Base-by-base conservation (phyloP, 2,888 invertebrate genomes). In the Malthinus seriepunctatus region DNA sequence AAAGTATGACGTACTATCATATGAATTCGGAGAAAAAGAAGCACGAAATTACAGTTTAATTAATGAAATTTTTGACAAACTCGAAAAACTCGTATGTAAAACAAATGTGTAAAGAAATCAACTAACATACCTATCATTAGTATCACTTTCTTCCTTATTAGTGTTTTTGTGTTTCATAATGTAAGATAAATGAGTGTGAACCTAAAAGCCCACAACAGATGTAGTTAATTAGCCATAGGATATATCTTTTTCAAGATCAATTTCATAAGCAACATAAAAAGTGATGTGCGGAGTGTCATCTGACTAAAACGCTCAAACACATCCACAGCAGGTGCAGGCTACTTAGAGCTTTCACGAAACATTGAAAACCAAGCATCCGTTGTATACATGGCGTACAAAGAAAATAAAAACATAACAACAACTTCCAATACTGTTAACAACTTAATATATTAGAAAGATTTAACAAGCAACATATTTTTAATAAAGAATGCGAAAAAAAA, bases 281-380 rank as follows among this genome's bases (percentile, higher is more conserved):
- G 62, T 62, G 58, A 52, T 47, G 62, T 42, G 49, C 44, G 44
- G 23, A 52, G 55, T 58, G 62, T 62, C 62, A 59, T 47, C 55
- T 37, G 54, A 58, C 51, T 60, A 47, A 44, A 53, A 51, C 53
- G 54, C 53, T 63, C 42, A 47, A 47, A 60, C 64, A 60, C 60
- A 59, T 60, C 39, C 44, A 62, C 62, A 68, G 67, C 71, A 71
- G 71, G 70, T 71, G 71, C 65, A 65, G 51, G 54, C 53, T 48
- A 56, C 53, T 54, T 60, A 44, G 49, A 51, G 63, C 61, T 54
- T 65, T 69, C 70, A 72, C 69, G 73, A 71, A 67, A 74, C 73
- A 71, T 73, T 72, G 64, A 65, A 59, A 65, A 56, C 66, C 65
- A 72, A 70, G 69, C 71, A 71, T 70, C 72, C 73, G 71, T 71